A percentile compares a stretch with the other conserved stretches of the same genome.
Evolutionary conservation across 1,140 invertebrate genomes (phyloP).

Genomic region (Lasaia peninsularis): DNA sequence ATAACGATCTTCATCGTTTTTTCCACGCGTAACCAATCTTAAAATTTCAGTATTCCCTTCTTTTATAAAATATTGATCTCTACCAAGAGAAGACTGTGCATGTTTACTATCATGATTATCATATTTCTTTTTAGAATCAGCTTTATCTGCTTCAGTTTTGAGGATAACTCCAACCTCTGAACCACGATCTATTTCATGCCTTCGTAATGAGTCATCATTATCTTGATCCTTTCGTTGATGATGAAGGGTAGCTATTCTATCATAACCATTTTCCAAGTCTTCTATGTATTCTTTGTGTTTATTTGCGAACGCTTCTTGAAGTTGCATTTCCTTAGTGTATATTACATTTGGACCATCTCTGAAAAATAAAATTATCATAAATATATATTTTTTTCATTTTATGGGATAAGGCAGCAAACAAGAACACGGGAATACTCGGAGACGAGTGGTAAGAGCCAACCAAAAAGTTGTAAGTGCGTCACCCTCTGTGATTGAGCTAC

Average conservation of each 20-base stretch:
- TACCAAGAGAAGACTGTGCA: slow-evolving; percentile 59
- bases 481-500: too few relatives aligned
- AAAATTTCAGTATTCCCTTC: slow-evolving; percentile 90
- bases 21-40: slow-evolving; percentile 85
- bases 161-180: slow-evolving; percentile 79
- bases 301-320: slow-evolving; percentile 69
- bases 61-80: slow-evolving; percentile 87
- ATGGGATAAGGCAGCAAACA: background rate
- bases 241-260: slow-evolving; percentile 71
- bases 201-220: slow-evolving; percentile 81
- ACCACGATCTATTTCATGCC: slow-evolving; percentile 87
- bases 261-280: slow-evolving; percentile 78
- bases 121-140: slow-evolving; percentile 47
- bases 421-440: too few relatives aligned
- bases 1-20: slow-evolving; percentile 80
- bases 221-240: slow-evolving; percentile 76
- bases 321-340: slow-evolving; percentile 78
- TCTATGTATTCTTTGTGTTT: slow-evolving; percentile 80
- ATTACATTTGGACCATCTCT: slow-evolving; percentile 76
- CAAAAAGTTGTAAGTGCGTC: too few relatives aligned
- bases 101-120: slow-evolving; percentile 51
- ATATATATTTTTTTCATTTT: background rate
- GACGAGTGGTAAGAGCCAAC: too few relatives aligned
- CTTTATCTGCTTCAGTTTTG: slow-evolving; percentile 64
- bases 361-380: slow-evolving; percentile 37